These are phyloP conservation scores for Eciton burchellii DNA, from an alignment of 1,140 invertebrate species.

Conservation along the genomic window DNA sequence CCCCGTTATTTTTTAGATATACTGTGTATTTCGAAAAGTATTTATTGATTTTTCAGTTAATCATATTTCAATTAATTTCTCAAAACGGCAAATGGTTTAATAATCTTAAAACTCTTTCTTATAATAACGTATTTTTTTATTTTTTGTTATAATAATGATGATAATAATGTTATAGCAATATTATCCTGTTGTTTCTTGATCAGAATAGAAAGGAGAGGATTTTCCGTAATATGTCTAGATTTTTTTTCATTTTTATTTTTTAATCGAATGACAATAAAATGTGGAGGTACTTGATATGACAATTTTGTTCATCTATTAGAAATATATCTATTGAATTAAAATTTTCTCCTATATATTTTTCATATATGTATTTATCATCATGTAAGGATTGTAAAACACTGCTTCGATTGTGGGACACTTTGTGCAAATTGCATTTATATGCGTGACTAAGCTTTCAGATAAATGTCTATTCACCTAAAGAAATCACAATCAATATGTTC, in stretches of 20 bases:
- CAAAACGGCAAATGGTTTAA: too few species aligned
- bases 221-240: neutral
- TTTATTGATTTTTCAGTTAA: too few species aligned
- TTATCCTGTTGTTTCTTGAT: neutral
- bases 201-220: neutral
- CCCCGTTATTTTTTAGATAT: too few species aligned
- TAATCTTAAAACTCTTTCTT: too few species aligned
- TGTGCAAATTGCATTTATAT: slow-evolving; percentile 38
- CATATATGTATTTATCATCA: neutral
- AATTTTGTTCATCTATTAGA: slow-evolving; percentile 19
- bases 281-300: neutral
- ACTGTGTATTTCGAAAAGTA: too few species aligned
- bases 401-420: neutral
- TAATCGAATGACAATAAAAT: neutral
- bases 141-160: too few species aligned
- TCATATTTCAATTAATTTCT: too few species aligned
- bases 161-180: too few species aligned
- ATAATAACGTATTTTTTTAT: too few species aligned
- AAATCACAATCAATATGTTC: slow-evolving; percentile 47
- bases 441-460: slow-evolving; percentile 23
- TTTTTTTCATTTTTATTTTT: slow-evolving; percentile 8
- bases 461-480: neutral
- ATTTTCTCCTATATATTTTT: neutral
- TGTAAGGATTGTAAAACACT: slow-evolving; percentile 14
- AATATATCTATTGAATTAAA: neutral